Percentiles rank a stretch among this genome's conserved stretches.
phyloP scores from a whole-genome alignment of 2,113 vertebrate genomes.

The Hippocampus guttulatus region DNA sequence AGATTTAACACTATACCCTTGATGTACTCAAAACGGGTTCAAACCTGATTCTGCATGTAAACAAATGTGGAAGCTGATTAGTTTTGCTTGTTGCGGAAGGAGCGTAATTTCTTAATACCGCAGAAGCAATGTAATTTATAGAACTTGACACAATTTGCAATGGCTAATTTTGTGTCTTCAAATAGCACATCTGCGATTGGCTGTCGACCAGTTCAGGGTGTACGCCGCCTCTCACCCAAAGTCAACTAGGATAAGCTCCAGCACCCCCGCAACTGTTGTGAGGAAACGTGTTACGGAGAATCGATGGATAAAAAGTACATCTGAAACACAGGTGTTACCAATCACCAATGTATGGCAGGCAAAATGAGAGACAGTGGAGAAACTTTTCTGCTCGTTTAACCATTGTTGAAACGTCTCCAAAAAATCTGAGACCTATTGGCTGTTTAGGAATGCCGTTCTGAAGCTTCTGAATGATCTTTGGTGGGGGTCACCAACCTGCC shows the following conservation, averaged over 20 bases:
- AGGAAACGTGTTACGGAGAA: too few species aligned
- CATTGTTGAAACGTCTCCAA: background rate
- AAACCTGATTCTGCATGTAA: background rate
- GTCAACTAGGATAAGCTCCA: too few species aligned
- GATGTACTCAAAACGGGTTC: background rate
- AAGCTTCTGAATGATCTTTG: background rate
- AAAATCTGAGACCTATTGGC: background rate
- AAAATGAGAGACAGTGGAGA: background rate
- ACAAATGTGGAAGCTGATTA: background rate
- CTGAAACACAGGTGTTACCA: background rate
- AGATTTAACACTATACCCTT: background rate
- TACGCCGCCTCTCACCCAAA: too few species aligned
- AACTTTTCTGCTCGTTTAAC: background rate
- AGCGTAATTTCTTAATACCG: background rate
- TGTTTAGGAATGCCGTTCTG: background rate
- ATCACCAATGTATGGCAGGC: background rate
- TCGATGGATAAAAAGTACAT: too few species aligned
- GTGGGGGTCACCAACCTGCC: background rate
- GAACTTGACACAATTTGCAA: background rate
- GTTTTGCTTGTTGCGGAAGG: background rate
- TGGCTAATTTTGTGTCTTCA: background rate
- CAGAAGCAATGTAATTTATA: background rate
- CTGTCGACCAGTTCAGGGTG: too few species aligned
- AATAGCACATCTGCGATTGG: too few species aligned
- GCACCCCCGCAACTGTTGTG: too few species aligned